Conservation (phyloP, 2,797 vertebrate genomes). For the Oreonectes daqikongensis region DNA sequence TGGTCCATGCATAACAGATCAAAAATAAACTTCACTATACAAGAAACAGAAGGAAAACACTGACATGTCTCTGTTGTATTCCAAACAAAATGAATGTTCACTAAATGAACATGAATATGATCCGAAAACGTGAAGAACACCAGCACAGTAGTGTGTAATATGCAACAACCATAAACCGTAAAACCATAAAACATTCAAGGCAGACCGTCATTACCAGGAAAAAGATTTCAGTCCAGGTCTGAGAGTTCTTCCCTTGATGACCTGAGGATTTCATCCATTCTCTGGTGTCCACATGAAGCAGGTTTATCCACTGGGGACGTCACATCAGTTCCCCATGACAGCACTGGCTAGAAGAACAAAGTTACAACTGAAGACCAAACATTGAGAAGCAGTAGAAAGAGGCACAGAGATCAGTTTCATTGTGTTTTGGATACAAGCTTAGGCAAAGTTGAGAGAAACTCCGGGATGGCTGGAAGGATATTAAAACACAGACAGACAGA, state of each 20-base stretch:
- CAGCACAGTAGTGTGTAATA: conserved; percentile 8
- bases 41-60: background rate
- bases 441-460: conserved; percentile 39
- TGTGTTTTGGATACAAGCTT: conserved; percentile 39
- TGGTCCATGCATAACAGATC: conserved; percentile 26
- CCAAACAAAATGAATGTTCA: conserved; percentile 7
- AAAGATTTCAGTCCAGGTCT: conserved; percentile 10
- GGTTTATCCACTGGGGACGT: conserved; percentile 36
- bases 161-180: conserved; percentile 18
- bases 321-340: conserved; percentile 55
- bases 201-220: conserved; percentile 24
- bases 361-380: conserved; percentile 52
- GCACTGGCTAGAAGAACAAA: conserved; percentile 61
- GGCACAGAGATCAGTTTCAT: conserved; percentile 52
- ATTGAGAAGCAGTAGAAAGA: conserved; percentile 52
- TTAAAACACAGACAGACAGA: conserved; percentile 24
- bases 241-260: conserved; percentile 19
- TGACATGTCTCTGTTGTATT: background rate
- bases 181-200: conserved; percentile 24
- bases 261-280: conserved; percentile 32
- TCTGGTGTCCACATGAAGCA: conserved; percentile 39
- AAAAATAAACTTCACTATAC: background rate
- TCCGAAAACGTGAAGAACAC: conserved; percentile 31
- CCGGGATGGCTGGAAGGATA: conserved; percentile 40
- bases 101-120: background rate